Evolutionary conservation across 1,140 invertebrate species (phyloP).

Genomic region (Phthorimaea operculella): DNA sequence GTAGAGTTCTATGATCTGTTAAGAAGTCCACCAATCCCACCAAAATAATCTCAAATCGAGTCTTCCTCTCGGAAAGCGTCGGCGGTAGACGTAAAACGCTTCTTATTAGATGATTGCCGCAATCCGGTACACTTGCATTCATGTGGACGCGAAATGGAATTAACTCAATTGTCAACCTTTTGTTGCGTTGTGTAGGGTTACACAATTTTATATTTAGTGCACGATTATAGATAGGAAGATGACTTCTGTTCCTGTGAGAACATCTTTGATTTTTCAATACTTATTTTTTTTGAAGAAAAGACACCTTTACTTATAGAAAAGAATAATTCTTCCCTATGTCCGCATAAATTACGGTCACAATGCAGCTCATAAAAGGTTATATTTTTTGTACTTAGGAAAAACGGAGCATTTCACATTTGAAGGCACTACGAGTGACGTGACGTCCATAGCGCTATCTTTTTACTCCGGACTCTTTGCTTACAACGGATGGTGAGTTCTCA

Average conservation of each 20-base stretch:
- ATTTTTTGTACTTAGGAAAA: constrained; percentile 76
- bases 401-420: constrained; percentile 95
- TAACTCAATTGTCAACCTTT: background rate
- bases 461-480: constrained; percentile 99
- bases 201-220: too few relatives aligned
- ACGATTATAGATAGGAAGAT: too few relatives aligned
- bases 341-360: constrained; percentile 1
- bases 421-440: constrained; percentile 87
- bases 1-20: too few relatives aligned
- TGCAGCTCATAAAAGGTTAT: background rate
- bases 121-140: constrained; percentile 19
- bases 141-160: background rate
- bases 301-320: too few relatives aligned
- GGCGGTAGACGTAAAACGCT: constrained; percentile 19
- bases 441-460: constrained; percentile 94
- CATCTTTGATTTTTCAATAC: too few relatives aligned
- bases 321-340: too few relatives aligned
- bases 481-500: constrained; percentile 88
- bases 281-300: too few relatives aligned
- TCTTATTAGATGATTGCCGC: constrained; percentile 44
- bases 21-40: constrained; percentile 7
- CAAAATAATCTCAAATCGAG: constrained; percentile 11
- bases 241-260: too few relatives aligned
- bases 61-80: constrained; percentile 26
- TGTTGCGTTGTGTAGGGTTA: background rate